A percentile compares a stretch with the other conserved stretches of the same genome.
phyloP scores from a whole-genome alignment of 2,113 vertebrate genomes.

The Scolopax mira region DNA sequence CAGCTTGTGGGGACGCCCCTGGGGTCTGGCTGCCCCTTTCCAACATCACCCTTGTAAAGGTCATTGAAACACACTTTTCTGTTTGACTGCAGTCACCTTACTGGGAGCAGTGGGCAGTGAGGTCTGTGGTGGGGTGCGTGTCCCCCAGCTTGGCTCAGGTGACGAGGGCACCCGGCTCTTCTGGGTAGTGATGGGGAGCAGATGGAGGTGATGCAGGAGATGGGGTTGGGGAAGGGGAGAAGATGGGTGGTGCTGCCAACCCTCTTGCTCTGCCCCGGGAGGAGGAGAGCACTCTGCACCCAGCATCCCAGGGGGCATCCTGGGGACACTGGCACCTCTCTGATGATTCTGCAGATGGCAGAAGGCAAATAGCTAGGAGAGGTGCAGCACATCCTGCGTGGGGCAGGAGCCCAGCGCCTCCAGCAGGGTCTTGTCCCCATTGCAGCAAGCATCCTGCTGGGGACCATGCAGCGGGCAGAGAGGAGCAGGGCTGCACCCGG shows the following conservation, averaged over 20 bases:
- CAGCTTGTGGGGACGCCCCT: fast-evolving
- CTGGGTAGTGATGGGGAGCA: fast-evolving
- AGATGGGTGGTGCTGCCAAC: fast-evolving
- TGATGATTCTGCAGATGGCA: background rate
- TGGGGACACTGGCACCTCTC: background rate
- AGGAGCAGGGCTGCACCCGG: fast-evolving
- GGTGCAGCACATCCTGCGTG: fast-evolving
- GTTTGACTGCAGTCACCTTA: background rate
- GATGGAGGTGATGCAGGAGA: background rate
- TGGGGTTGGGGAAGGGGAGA: background rate
- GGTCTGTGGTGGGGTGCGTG: no score
- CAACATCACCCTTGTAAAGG: background rate
- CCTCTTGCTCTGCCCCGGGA: background rate
- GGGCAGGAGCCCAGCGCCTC: background rate
- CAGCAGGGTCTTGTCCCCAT: background rate
- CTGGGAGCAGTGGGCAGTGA: background rate
- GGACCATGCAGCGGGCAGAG: fast-evolving
- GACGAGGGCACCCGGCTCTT: background rate
- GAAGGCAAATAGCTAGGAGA: background rate
- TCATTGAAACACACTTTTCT: background rate
- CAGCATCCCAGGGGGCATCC: fast-evolving
- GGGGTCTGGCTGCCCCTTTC: background rate
- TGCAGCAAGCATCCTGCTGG: fast-evolving
- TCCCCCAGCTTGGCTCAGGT: fast-evolving
- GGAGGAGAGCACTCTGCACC: background rate